A percentile compares a stretch with the other conserved stretches of the same genome.
Conservation (phyloP, 2,113 vertebrate species). For the Notechis scutatus region DNA sequence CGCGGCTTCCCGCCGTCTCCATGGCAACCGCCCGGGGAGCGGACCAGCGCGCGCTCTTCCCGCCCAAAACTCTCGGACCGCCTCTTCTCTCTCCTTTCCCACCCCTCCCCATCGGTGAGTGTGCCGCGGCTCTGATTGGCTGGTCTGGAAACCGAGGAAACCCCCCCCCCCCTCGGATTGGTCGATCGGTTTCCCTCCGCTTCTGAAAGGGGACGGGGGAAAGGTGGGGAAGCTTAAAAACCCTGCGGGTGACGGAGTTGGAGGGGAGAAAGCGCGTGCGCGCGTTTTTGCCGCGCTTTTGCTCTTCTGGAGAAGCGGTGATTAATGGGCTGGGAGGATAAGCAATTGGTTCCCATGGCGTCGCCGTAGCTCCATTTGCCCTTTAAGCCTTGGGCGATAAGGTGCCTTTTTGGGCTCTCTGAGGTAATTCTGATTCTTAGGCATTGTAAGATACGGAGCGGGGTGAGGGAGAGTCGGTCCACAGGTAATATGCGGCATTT, state of each 20-base stretch:
- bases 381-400: too few relatives aligned
- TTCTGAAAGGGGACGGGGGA: not conserved
- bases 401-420: not conserved
- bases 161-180: not conserved
- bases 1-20: slow-evolving; percentile 58
- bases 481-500: not conserved
- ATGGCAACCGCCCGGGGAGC: slow-evolving; percentile 53
- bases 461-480: not conserved
- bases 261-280: not conserved
- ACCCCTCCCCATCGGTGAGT: too few relatives aligned
- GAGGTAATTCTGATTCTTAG: not conserved
- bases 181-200: not conserved
- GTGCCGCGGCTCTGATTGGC: not conserved
- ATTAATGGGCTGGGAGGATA: not conserved
- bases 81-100: not conserved
- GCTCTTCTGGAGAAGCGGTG: rapidly evolving
- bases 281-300: too few relatives aligned
- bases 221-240: not conserved
- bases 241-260: not conserved
- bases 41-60: rapidly evolving
- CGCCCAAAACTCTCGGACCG: not conserved
- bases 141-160: too few relatives aligned
- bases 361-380: too few relatives aligned
- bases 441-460: not conserved
- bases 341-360: too few relatives aligned